Conservation (phyloP, 2,113 vertebrate species). For the Bos taurus region DNA sequence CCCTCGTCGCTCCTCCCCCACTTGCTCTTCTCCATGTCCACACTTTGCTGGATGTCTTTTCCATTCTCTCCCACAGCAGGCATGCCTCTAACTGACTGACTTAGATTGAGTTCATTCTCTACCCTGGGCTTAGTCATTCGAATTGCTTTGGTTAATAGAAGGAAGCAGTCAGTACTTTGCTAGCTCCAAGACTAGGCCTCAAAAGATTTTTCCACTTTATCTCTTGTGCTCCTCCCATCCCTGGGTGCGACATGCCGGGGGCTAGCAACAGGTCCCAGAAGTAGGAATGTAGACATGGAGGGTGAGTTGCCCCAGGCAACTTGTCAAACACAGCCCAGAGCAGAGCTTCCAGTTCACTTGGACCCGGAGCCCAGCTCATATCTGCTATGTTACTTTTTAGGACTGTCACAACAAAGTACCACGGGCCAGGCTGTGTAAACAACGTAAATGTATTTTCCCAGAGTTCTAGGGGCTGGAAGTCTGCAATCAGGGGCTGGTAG, state of each 20-base stretch:
- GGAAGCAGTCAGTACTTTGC: not conserved
- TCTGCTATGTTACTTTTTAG: not conserved
- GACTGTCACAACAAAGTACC: not conserved
- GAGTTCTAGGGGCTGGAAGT: not conserved
- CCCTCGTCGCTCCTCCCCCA: fast-evolving
- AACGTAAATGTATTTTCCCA: not conserved
- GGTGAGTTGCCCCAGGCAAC: not conserved
- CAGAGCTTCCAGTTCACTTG: not conserved
- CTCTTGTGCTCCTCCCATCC: not conserved
- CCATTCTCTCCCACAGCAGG: not conserved
- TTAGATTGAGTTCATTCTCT: not conserved
- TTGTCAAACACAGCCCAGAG: not conserved
- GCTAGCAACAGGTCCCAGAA: not conserved
- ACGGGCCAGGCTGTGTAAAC: fast-evolving
- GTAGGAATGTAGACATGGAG: not conserved
- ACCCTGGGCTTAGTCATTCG: not conserved
- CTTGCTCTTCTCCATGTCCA: not conserved
- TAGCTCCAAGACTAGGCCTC: not conserved
- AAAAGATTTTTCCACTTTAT: not conserved
- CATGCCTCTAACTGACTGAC: not conserved
- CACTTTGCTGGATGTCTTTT: not conserved
- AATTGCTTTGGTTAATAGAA: not conserved
- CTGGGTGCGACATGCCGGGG: not conserved
- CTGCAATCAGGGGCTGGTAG: not conserved
- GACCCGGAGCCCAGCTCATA: not conserved